A percentile compares a stretch with the other conserved stretches of the same genome.
These are phyloP conservation scores for Lydus trimaculatus DNA, from an alignment of 2,888 invertebrate genomes.

Conservation along the genomic window DNA sequence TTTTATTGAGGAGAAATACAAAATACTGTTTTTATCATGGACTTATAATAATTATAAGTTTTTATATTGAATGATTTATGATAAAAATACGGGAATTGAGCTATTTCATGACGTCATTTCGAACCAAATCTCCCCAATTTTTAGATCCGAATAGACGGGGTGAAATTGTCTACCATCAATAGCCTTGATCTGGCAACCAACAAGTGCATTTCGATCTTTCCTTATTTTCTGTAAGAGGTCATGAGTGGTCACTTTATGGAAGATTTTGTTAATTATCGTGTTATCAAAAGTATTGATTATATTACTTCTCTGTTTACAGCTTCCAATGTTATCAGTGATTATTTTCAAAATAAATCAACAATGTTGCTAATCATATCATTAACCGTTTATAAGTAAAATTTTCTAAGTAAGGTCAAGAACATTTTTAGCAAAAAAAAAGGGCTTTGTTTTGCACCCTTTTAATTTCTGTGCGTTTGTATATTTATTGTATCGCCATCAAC, in stretches of 20 bases:
- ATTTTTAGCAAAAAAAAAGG: neutral
- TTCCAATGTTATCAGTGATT: neutral
- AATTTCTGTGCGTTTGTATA: neutral
- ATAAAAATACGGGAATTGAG: neutral
- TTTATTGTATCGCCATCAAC: conserved; percentile 31
- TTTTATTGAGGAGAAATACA: neutral
- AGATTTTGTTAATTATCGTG: too few species aligned
- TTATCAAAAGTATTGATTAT: too few species aligned
- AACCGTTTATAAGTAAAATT: neutral
- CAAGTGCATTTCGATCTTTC: neutral
- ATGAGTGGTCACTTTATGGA: too few species aligned
- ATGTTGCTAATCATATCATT: neutral
- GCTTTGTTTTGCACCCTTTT: neutral
- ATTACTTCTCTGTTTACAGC: too few species aligned
- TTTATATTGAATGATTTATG: neutral
- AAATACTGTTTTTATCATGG: neutral
- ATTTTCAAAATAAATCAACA: neutral
- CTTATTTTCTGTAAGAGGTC: too few species aligned
- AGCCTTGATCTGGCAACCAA: neutral
- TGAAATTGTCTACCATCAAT: neutral
- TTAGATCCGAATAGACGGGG: neutral
- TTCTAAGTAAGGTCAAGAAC: neutral
- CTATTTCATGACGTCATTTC: neutral
- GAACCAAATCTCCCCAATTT: neutral
- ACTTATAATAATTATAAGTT: too few species aligned